These are phyloP conservation scores for Seriola dumerili DNA, from an alignment of 2,113 vertebrate species.

Conservation along the genomic window DNA sequence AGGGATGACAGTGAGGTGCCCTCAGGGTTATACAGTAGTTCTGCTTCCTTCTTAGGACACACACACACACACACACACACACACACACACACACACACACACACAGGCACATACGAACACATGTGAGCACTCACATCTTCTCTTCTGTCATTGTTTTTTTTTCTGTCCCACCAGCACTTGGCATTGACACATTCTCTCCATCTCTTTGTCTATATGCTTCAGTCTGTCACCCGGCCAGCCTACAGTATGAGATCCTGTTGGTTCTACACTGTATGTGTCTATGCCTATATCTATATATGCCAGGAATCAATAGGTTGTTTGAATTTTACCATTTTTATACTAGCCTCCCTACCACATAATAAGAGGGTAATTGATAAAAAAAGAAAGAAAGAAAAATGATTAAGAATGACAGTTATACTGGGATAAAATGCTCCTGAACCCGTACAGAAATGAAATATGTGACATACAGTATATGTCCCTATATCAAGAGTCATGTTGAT, in stretches of 20 bases:
- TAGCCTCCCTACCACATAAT: background rate
- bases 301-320: no score
- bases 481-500: no score
- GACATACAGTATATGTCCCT: no score
- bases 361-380: background rate
- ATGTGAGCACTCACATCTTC: background rate
- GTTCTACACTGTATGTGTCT: background rate
- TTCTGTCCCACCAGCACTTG: background rate
- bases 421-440: no score
- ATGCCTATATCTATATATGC: background rate
- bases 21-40: slow-evolving; percentile 39
- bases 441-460: no score
- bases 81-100: background rate
- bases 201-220: background rate
- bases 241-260: background rate
- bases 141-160: slow-evolving; percentile 12
- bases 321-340: background rate
- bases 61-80: background rate
- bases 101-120: background rate
- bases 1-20: slow-evolving; percentile 52
- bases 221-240: background rate
- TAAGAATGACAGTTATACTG: no score
- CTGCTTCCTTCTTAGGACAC: slow-evolving; percentile 3
- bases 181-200: slow-evolving; percentile 9
- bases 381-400: no score